Evolutionary conservation across 2,113 vertebrate genomes (phyloP), one percentile per base, ranked within the genome.

Genomic region (Xyrauchen texanus): DNA sequence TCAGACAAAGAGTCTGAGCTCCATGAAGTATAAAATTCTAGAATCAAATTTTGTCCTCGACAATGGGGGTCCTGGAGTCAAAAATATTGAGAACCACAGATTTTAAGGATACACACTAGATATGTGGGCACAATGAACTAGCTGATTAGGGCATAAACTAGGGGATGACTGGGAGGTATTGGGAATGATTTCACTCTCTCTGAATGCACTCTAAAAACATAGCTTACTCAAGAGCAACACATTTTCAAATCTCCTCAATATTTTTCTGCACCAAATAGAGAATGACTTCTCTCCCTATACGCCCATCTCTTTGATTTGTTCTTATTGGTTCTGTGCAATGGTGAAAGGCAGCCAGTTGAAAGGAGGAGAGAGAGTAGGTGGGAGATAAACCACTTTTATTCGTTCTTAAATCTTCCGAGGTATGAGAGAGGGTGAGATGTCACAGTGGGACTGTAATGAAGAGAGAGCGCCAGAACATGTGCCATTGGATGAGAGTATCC

Each of bases 361-460:
- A 42, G 66, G 47, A 10, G 8, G 45, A 9, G 63, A 15, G 52
- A 3, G 3, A 34, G 21, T 34, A 34, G 21, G 21, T 34, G 21
- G 21, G 55, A 80, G 62, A 83, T 82, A 74, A 84, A 85, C 79
- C 75, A 73, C 49, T 71, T 75, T 83, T 74, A 81, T 79, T 84
- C 76, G 61, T 68, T 76, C 66, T 42, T 52, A 82, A 86, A 86
- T 83, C 78, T 72, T 80, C 53, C 7, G 78, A 81, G 61, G 60
- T 4, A 68, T 61, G 47, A 73, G 62, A 72, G 55, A 42, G 83
- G 73, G 73, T 53, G 73, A 76, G 73, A 76, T 76, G 73, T 80
- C 66, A 68, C 69, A 60, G 58, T 80, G 69, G 34, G 67, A 74
- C 87, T 89, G 82, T 85, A 88, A 88, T 87, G 77, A 83, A 88